Percentiles rank a stretch among this genome's conserved stretches.
phyloP scores from a whole-genome alignment of 2,113 vertebrate species.

The Pseudorectes ferrugineus region DNA sequence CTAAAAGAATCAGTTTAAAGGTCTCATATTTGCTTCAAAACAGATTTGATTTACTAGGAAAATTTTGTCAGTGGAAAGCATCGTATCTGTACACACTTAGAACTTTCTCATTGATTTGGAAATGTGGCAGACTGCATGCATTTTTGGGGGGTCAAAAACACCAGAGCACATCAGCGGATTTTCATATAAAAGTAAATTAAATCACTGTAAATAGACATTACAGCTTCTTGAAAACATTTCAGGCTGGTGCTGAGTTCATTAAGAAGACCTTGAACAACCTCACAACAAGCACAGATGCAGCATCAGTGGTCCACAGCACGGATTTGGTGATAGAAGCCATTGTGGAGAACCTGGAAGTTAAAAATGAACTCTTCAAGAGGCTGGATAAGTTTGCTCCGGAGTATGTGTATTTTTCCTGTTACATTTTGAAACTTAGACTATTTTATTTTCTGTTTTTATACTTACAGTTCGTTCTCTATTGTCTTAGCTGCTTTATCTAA shows the following conservation, averaged over 20 bases:
- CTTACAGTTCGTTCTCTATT: neutral
- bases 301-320: slow-evolving; percentile 75
- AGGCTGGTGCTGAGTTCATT: slow-evolving; percentile 87
- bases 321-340: slow-evolving; percentile 96
- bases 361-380: slow-evolving; percentile 84
- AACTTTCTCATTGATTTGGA: neutral
- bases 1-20: neutral
- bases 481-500: neutral
- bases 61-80: neutral
- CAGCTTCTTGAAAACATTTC: neutral
- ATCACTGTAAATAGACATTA: neutral
- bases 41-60: neutral
- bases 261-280: slow-evolving; percentile 84
- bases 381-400: slow-evolving; percentile 90
- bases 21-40: neutral
- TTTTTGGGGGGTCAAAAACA: neutral
- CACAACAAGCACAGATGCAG: slow-evolving; percentile 80
- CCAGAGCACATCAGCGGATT: neutral
- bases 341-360: slow-evolving; percentile 88
- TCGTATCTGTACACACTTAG: neutral
- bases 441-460: neutral
- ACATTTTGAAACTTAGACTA: neutral
- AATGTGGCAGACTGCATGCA: neutral
- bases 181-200: neutral
- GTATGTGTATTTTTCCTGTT: slow-evolving; percentile 72